phyloP scores from a whole-genome alignment of 1,140 invertebrate genomes.

The Akabosia matsudoensis region DNA sequence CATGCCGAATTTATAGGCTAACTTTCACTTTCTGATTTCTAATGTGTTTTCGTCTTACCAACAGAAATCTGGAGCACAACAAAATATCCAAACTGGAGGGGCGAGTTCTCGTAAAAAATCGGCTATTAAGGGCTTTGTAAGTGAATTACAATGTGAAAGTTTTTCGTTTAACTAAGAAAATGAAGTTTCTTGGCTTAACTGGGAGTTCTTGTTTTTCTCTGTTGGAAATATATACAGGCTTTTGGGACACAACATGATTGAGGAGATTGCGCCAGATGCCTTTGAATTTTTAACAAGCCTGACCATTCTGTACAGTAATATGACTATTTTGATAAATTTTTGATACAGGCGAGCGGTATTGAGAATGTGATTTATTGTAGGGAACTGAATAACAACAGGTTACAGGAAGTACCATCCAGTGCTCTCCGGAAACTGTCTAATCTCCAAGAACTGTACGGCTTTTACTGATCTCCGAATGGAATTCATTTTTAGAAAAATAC shows the following conservation, averaged over 20 bases:
- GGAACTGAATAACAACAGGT: conserved; percentile 70
- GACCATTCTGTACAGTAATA: conserved; percentile 64
- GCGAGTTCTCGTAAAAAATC: conserved; percentile 28
- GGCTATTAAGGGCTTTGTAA: conserved; percentile 64
- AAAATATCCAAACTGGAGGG: conserved; percentile 34
- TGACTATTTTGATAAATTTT: neutral
- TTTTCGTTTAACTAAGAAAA: neutral
- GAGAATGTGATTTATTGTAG: conserved; percentile 52
- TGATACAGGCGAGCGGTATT: conserved; percentile 48
- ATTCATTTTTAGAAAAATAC: conserved; percentile 17
- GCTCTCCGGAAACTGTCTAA: conserved; percentile 62
- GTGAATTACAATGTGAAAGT: conserved; percentile 44
- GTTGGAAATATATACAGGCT: conserved; percentile 58
- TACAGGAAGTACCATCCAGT: conserved; percentile 60
- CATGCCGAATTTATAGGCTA: neutral
- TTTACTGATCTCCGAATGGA: too few species aligned
- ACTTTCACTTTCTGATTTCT: too few species aligned
- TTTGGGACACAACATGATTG: conserved; percentile 65
- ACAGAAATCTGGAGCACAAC: conserved; percentile 44
- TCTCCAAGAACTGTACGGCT: conserved; percentile 72
- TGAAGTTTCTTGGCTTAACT: neutral
- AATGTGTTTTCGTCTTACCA: neutral
- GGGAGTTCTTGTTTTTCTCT: conserved; percentile 45
- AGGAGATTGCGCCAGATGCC: conserved; percentile 61
- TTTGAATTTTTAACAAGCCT: conserved; percentile 64